Conservation (phyloP, 1,140 invertebrate species). For the Wasmannia auropunctata region DNA sequence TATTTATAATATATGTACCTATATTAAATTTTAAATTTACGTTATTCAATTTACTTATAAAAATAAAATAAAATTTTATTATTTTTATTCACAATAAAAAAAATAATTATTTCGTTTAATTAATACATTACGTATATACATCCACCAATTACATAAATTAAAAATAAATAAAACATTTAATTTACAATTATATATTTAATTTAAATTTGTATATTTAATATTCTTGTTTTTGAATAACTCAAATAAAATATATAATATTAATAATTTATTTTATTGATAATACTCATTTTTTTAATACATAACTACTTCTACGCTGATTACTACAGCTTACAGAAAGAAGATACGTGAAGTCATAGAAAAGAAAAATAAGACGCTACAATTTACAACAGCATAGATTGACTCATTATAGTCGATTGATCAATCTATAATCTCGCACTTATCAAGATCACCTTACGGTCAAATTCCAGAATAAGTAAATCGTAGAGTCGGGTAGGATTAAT, state of each 20-base stretch:
- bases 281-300: neutral
- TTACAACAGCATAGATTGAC: constrained; percentile 49
- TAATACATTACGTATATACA: too few relatives aligned
- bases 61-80: neutral
- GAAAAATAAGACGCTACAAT: constrained; percentile 19
- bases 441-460: constrained; percentile 37
- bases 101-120: neutral
- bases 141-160: too few relatives aligned
- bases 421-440: constrained; percentile 40
- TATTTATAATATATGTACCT: too few relatives aligned
- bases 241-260: too few relatives aligned
- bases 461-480: constrained; percentile 51
- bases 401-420: constrained; percentile 47
- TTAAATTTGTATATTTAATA: too few relatives aligned
- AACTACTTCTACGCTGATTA: constrained; percentile 52
- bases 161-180: too few relatives aligned
- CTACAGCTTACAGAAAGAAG: neutral
- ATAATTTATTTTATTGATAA: neutral
- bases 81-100: neutral
- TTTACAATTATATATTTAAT: too few relatives aligned
- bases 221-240: too few relatives aligned
- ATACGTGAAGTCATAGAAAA: constrained; percentile 35
- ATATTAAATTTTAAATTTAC: constrained; percentile 3
- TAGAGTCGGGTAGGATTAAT: constrained; percentile 34
- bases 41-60: neutral